Base-by-base conservation (phyloP, 2,113 vertebrate genomes). In the Mus spicilegus region DNA sequence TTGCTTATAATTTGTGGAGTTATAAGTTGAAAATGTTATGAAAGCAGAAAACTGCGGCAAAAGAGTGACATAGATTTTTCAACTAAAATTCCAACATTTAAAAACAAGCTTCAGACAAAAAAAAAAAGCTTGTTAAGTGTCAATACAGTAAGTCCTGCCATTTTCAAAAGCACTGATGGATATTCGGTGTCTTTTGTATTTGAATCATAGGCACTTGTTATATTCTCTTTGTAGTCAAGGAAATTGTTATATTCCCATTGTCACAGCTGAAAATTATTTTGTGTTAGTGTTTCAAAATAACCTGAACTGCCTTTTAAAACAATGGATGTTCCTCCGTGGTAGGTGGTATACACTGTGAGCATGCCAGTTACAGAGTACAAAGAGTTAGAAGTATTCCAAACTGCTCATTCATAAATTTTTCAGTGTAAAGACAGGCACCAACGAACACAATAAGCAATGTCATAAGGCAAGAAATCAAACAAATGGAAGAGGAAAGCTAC, bases 201-300 rank as follows among this genome's bases (percentile, higher is more conserved):
- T 33, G 28, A 69, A 46, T 12, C 51, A 12, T 3, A 85, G 10
- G 22, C 77, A 4, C 49, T 76, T 78, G 54, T 39, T n/a, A 36
- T 46, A 24, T 33, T 80, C 70, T 85, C 70, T 14, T 87, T 90
- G 90, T 51, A 73, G 13, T 85, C 12, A 24, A 19, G 14, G 80
- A 80, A 88, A 3, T 87, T 84, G 86, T 72, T 36, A 73, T 85
- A 42, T 92, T 87, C 42, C 36, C 39, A 76, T 58, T 82, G 30
- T 14, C 49, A 97, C 86, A 92, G 7, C 11, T 61, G 9, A 81
- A 94, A 91, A 90, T 28, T 28, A 65, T 65, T 84, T 67, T 72
- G 0, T 49, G 8, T 28, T 95, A 5, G 13, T 92, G 13, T 84
- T 24, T 69, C 70, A 65, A 20, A 75, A 89, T 1, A 86, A 73